Base-by-base conservation (phyloP, 1,140 invertebrate genomes). In the Papilio polyxenes region DNA sequence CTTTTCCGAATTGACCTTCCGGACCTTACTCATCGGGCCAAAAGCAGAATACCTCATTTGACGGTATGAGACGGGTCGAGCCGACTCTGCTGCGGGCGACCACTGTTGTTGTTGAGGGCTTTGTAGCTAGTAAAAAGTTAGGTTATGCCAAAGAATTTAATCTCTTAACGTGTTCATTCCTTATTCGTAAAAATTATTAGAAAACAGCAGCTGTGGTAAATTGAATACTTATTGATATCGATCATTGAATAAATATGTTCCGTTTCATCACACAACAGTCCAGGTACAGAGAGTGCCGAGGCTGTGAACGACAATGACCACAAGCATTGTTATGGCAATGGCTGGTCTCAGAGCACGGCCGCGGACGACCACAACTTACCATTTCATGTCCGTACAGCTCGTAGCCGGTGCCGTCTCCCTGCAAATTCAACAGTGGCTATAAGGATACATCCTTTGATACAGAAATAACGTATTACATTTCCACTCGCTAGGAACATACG, bases 341-440 rank as follows among this genome's bases (percentile, higher is more conserved):
- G 59, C 5, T 9, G 17, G 5, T 7, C 9, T 10, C 1, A 3
- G 8, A 17, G 59, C 7, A 1, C 6, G 15, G 17, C 1, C 56
- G 2, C 62, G 10, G 20, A 23, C 20, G n/a, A 20, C 20, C n/a
- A 10, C 17, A 20, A 93, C 91, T 92, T 87, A 94, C 96, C 91
- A 97, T 95, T 95, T 97, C 96, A 79, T 96, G 96, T 84, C 96
- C 96, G 87, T 96, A 96, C 83, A 96, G 95, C 90, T 96, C 96
- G 85, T 96, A 95, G 85, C 96, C 97, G 51, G 97, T 97, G 81
- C 96, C 97, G 91, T 97, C 97, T 92, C 97, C 97, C 97, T 97
- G 95, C 87, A 96, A 95, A 87, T 95, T 95, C 94, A 95, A 96
- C 95, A 95, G 92, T 95, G 94, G 92, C 91, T 88, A 95, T 95